Evolutionary conservation across 2,113 vertebrate species (phyloP).

Genomic region (Miniopterus natalensis): DNA sequence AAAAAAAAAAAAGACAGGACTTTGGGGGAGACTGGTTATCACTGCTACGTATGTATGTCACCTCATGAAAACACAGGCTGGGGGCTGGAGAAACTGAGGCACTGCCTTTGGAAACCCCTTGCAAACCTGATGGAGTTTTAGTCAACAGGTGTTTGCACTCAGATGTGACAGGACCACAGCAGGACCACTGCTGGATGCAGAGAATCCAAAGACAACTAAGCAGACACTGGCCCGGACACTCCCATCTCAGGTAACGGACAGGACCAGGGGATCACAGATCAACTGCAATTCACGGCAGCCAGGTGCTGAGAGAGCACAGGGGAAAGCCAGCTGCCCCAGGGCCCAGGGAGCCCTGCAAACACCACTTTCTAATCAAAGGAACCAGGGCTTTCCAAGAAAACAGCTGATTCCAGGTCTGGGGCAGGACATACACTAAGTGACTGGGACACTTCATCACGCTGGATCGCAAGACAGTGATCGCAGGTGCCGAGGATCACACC

Average conservation of each 20-base stretch:
- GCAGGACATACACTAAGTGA: background rate
- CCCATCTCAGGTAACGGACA: background rate
- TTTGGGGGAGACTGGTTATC: background rate
- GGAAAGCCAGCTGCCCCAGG: background rate
- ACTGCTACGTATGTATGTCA: background rate
- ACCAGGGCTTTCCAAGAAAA: background rate
- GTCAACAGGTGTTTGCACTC: background rate
- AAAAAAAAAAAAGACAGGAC: background rate
- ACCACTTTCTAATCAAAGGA: background rate
- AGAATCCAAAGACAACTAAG: background rate
- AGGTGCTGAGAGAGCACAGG: rapidly evolving
- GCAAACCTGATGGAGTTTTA: background rate
- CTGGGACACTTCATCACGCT: background rate
- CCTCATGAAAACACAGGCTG: background rate
- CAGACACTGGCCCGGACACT: rapidly evolving
- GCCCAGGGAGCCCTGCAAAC: background rate
- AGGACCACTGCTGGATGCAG: rapidly evolving
- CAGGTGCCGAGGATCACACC: too few relatives aligned
- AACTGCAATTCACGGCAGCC: rapidly evolving
- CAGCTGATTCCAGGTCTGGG: background rate
- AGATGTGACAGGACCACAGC: background rate
- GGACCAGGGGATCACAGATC: rapidly evolving
- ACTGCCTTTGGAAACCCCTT: background rate
- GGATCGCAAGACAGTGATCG: background rate
- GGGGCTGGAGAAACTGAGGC: background rate